These are phyloP conservation scores for Epicampocera succincta DNA, from an alignment of 2,888 invertebrate species.

Conservation along the genomic window DNA sequence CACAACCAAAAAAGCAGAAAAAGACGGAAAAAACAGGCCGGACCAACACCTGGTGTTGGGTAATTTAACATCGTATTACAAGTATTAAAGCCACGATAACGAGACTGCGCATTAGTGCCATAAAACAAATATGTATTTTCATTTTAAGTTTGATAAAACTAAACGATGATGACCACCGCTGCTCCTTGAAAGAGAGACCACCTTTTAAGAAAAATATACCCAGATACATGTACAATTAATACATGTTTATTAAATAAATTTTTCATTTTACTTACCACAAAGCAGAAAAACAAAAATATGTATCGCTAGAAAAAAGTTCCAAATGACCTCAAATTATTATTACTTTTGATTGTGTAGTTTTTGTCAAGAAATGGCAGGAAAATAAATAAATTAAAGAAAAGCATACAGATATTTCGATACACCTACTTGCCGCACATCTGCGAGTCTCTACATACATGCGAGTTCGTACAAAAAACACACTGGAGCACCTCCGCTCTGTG, in stretches of 20 bases:
- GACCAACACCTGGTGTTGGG: slow-evolving; percentile 63
- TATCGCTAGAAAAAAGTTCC: not conserved
- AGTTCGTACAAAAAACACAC: not conserved
- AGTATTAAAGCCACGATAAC: slow-evolving; percentile 6
- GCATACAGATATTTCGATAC: slow-evolving; percentile 12
- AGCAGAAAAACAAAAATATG: not conserved
- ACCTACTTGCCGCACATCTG: slow-evolving; percentile 34
- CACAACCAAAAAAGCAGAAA: not conserved
- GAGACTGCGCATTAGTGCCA: slow-evolving; percentile 1
- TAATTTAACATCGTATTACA: slow-evolving; percentile 32
- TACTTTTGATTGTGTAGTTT: too few species aligned
- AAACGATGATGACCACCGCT: slow-evolving; percentile 3
- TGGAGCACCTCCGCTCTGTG: not conserved
- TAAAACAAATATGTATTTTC: slow-evolving; percentile 16
- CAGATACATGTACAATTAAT: slow-evolving; percentile 54
- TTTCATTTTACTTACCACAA: slow-evolving; percentile 3
- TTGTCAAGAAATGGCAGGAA: not conserved
- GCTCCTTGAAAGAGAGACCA: slow-evolving; percentile 14
- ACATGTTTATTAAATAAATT: slow-evolving; percentile 9
- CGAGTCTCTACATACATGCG: too few species aligned
- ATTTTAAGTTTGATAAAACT: not conserved
- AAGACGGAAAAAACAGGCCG: not conserved
- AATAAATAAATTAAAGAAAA: slow-evolving; percentile 29
- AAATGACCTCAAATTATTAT: slow-evolving; percentile 49
- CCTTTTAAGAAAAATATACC: slow-evolving; percentile 6